Evolutionary conservation across 2,888 invertebrate genomes (phyloP).

Genomic region (Spatulosminthurus flaviceps): DNA sequence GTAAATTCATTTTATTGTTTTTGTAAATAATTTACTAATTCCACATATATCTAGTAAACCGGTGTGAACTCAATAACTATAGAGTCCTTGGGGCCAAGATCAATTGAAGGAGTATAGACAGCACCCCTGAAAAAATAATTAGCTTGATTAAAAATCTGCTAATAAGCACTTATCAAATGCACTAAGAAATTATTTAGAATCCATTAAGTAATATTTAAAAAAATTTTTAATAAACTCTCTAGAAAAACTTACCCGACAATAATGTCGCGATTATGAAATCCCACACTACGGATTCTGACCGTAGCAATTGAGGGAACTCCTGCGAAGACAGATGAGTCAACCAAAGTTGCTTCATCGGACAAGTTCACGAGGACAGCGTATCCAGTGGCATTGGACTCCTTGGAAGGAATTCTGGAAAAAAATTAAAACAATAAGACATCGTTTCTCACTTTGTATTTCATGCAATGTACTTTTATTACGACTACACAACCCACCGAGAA

Average conservation of each 20-base stretch:
- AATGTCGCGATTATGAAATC: slow-evolving; percentile 24
- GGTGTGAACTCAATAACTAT: too few relatives aligned
- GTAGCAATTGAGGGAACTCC: slow-evolving; percentile 40
- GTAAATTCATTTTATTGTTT: too few relatives aligned
- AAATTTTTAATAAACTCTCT: slow-evolving; percentile 16
- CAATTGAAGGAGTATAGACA: too few relatives aligned
- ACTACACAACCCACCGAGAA: slow-evolving; percentile 58
- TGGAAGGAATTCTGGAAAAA: slow-evolving; percentile 30
- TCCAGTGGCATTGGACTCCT: slow-evolving; percentile 35
- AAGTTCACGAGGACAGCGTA: slow-evolving; percentile 46
- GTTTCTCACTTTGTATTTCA: too few relatives aligned
- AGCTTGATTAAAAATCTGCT: too few relatives aligned
- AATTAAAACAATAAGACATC: not conserved
- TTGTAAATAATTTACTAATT: too few relatives aligned
- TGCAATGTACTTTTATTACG: slow-evolving; percentile 52
- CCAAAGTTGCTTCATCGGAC: not conserved
- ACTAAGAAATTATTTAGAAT: too few relatives aligned
- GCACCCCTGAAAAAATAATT: too few relatives aligned
- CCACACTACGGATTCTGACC: slow-evolving; percentile 46
- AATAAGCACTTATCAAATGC: too few relatives aligned
- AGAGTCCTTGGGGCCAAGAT: too few relatives aligned
- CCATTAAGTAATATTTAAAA: too few relatives aligned
- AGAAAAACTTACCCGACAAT: slow-evolving; percentile 42
- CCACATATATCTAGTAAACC: too few relatives aligned
- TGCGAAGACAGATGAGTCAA: slow-evolving; percentile 24